Base-by-base conservation (phyloP, 2,797 vertebrate genomes). In the Crypturellus tataupa region DNA sequence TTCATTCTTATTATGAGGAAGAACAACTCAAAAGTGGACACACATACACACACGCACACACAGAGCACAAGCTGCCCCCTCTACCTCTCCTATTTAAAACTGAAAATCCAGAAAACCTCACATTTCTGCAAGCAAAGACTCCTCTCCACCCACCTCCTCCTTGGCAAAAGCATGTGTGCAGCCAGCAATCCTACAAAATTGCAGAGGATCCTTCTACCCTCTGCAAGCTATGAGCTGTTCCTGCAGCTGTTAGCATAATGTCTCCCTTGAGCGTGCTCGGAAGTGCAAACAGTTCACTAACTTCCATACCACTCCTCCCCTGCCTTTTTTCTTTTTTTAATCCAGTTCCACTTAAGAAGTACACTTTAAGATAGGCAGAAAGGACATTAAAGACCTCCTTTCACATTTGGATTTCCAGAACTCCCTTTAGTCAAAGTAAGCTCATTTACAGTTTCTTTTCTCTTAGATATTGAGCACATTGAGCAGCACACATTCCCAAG, bases 201-300 rank as follows among this genome's bases (percentile, higher is more conserved):
- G 40, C 25, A 73, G 62, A 79, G 55, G 49, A 13, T 51, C 24
- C 49, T 62, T 67, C 42, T 40, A 49, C 46, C 40, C 31, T 83
- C 75, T 2, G 0, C 65, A 51, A 86, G 77, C 64, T 29, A 12
- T 18, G 70, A 69, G 69, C 86, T 81, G 53, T 12, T 87, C 64
- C 64, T 85, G 90, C 60, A 95, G 60, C 71, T 91, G 64, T 77
- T 92, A 47, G 65, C 42, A 75, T 35, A 85, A 76, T 6, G 9
- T 19, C 62, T 93, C 72, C 92, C 71, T 58, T 11, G 73, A 63
- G 90, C 79, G 77, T 6, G 18, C 59, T 71, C 31, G 69, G 42
- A 80, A 89, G 72, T 31, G 24, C 78, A 79, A 95, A 80, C 86
- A 67, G 79, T 69, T 89, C 88, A 73, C 33, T 77, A 89, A 87